Conservation (phyloP, 2,888 invertebrate species). For the Aphidoletes aphidimyza region DNA sequence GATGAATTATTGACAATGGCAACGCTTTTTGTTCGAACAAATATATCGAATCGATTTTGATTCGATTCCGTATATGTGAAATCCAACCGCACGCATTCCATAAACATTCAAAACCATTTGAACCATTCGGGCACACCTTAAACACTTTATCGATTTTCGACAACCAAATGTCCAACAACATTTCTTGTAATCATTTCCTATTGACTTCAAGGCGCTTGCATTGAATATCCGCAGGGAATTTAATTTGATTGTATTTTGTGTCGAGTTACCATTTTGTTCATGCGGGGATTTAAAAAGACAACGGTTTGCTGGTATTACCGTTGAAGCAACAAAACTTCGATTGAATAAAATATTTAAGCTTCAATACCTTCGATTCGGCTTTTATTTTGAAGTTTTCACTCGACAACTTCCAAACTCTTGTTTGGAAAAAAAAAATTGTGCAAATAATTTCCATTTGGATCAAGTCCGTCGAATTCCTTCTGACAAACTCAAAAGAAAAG, state of each 20-base stretch:
- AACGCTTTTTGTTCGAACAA: neutral
- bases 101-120: too few relatives aligned
- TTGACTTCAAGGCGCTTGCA: neutral
- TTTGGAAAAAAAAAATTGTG: too few relatives aligned
- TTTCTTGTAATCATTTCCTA: neutral
- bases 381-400: neutral
- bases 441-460: slow-evolving; percentile 20
- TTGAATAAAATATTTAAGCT: neutral
- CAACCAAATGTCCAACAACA: neutral
- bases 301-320: neutral
- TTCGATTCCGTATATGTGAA: too few relatives aligned
- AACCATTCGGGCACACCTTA: slow-evolving; percentile 13
- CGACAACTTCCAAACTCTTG: neutral
- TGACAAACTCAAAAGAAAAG: too few relatives aligned
- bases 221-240: neutral
- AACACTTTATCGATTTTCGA: slow-evolving; percentile 18
- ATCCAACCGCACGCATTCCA: neutral
- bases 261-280: neutral
- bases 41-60: too few relatives aligned
- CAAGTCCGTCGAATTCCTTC: neutral
- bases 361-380: neutral
- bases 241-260: neutral
- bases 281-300: neutral
- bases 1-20: slow-evolving; percentile 40
- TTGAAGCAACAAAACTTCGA: neutral